These are phyloP conservation scores for Hydrotaea diabolus DNA, from an alignment of 2,888 invertebrate species.

Conservation along the genomic window DNA sequence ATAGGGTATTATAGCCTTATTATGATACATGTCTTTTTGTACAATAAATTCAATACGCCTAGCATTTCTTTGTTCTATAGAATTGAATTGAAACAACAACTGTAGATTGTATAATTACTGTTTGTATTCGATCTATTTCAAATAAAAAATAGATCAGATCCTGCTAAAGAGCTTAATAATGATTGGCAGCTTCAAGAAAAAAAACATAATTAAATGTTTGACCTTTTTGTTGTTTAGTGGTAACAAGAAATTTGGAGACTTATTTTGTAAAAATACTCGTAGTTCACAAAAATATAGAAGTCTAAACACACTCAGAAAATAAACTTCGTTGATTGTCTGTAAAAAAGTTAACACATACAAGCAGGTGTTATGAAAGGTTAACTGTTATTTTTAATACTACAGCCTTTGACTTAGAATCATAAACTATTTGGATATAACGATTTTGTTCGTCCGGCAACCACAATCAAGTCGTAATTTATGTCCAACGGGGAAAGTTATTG, in stretches of 20 bases:
- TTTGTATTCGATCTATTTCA: conserved; percentile 5
- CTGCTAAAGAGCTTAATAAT: conserved; percentile 12
- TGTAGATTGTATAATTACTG: not conserved
- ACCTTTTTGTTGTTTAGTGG: not conserved
- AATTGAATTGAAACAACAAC: not conserved
- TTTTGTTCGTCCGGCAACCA: too few relatives aligned
- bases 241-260: not conserved
- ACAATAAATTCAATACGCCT: not conserved
- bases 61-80: not conserved
- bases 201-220: not conserved
- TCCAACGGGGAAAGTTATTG: too few relatives aligned
- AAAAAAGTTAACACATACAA: too few relatives aligned
- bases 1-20: not conserved
- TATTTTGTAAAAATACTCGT: not conserved
- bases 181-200: not conserved
- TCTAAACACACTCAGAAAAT: not conserved
- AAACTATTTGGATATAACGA: too few relatives aligned
- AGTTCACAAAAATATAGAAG: not conserved
- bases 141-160: not conserved
- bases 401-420: too few relatives aligned
- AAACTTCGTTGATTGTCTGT: too few relatives aligned
- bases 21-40: not conserved
- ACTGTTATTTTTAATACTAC: too few relatives aligned
- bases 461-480: too few relatives aligned
- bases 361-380: too few relatives aligned